Evolutionary conservation across 2,113 vertebrate genomes (phyloP).

Genomic region (Sceloporus undulatus): DNA sequence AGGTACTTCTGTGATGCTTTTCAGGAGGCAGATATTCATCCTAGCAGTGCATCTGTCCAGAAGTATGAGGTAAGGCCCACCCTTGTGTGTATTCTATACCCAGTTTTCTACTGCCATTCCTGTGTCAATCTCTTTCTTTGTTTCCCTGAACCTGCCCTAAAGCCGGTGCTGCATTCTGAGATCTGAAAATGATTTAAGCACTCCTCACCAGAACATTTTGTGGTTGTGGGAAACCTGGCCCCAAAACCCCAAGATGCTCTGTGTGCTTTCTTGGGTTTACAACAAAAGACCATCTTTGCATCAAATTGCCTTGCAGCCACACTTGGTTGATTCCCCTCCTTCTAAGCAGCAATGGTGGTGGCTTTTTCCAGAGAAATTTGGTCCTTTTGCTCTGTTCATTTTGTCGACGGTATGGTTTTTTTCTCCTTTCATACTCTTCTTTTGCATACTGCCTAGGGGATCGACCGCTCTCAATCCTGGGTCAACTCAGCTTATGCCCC

Average conservation of each 20-base stretch:
- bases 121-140: not conserved
- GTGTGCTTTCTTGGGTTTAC: not conserved
- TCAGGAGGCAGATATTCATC: not conserved
- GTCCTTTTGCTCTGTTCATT: not conserved
- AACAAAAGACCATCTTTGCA: not conserved
- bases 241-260: not conserved
- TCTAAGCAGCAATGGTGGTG: not conserved
- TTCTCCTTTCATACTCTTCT: constrained; percentile 57
- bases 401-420: constrained; percentile 39
- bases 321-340: not conserved
- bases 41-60: not conserved
- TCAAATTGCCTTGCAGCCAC: not conserved
- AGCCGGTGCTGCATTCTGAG: not conserved
- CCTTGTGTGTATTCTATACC: not conserved
- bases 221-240: not conserved
- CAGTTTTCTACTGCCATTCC: not conserved
- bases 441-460: constrained; percentile 80
- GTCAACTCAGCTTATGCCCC: constrained; percentile 95
- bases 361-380: not conserved
- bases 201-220: not conserved
- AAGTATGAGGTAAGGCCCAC: not conserved
- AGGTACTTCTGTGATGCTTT: not conserved
- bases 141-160: not conserved
- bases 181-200: not conserved
- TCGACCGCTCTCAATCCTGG: constrained; percentile 96